Percentiles rank a stretch among this genome's conserved stretches.
These are phyloP conservation scores for Acrobasis consociella DNA, from an alignment of 2,888 invertebrate genomes.

Conservation along the genomic window DNA sequence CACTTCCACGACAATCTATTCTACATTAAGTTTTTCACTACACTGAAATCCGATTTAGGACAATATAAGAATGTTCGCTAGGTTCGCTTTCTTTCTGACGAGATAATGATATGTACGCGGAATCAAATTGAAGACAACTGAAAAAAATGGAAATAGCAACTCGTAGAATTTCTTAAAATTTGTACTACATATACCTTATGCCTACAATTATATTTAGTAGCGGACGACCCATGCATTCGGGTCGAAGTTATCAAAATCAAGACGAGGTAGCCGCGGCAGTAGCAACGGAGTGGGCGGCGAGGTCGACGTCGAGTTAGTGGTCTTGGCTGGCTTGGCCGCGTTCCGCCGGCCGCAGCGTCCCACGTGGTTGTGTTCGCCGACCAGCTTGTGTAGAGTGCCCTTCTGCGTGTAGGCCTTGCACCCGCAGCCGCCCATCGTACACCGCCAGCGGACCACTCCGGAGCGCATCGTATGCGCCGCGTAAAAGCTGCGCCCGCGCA, in stretches of 20 bases:
- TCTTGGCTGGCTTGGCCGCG: constrained; percentile 37
- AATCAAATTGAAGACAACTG: background rate
- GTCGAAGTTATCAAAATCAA: constrained; percentile 71
- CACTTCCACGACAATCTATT: background rate
- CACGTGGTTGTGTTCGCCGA: constrained; percentile 76
- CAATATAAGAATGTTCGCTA: too few species aligned
- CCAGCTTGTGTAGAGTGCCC: constrained; percentile 71
- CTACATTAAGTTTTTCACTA: too few species aligned
- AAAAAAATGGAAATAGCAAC: background rate
- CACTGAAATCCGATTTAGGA: too few species aligned
- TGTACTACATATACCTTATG: background rate
- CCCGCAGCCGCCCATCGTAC: constrained; percentile 78
- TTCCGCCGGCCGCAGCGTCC: constrained; percentile 62
- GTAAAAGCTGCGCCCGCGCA: constrained; percentile 76
- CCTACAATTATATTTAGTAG: constrained; percentile 43
- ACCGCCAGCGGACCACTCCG: constrained; percentile 76
- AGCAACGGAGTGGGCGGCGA: constrained; percentile 60
- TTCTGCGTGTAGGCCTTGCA: constrained; percentile 78
- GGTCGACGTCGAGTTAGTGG: constrained; percentile 31
- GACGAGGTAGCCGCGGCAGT: constrained; percentile 60
- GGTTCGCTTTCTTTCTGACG: background rate
- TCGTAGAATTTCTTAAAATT: background rate
- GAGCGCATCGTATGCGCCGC: constrained; percentile 79
- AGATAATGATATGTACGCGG: background rate
- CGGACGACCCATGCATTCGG: constrained; percentile 74